A percentile compares a stretch with the other conserved stretches of the same genome.
These are phyloP conservation scores for Gymnoscopelus microlampas DNA, from an alignment of 2,797 vertebrate species.

Conservation along the genomic window DNA sequence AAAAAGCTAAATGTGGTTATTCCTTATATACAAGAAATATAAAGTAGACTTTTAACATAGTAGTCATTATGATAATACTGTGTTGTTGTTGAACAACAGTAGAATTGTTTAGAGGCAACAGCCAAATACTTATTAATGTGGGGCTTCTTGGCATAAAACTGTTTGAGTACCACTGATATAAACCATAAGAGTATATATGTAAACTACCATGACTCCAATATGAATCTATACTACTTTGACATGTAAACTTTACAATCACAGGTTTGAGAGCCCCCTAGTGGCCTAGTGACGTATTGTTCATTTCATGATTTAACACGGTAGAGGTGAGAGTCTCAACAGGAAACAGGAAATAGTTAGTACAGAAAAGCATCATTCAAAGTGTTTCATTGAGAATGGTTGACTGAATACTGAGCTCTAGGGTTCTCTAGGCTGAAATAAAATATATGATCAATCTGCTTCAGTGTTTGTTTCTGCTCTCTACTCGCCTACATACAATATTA, in stretches of 20 bases:
- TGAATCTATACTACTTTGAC: neutral
- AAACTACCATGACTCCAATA: too few species aligned
- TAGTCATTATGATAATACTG: too few species aligned
- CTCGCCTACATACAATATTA: neutral
- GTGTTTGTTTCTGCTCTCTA: neutral
- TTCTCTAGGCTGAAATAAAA: conserved; percentile 57
- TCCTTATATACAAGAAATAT: too few species aligned
- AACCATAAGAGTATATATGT: too few species aligned
- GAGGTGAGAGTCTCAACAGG: conserved; percentile 7
- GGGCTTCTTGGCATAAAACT: too few species aligned
- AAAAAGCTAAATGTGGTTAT: too few species aligned
- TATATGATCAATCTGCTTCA: conserved; percentile 1
- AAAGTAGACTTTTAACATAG: too few species aligned
- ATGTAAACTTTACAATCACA: neutral
- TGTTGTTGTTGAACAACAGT: too few species aligned
- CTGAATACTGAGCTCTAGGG: conserved; percentile 1
- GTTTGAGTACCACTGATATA: too few species aligned
- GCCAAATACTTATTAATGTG: too few species aligned
- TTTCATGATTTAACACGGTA: conserved; percentile 7
- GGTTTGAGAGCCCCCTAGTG: too few species aligned
- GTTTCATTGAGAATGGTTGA: conserved; percentile 9
- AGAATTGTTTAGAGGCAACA: too few species aligned
- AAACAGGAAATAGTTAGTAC: neutral
- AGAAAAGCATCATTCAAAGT: conserved; percentile 1
- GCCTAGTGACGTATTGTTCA: neutral